Conservation (phyloP, 2,888 invertebrate species). For the Meiosimyza platycephala region DNA sequence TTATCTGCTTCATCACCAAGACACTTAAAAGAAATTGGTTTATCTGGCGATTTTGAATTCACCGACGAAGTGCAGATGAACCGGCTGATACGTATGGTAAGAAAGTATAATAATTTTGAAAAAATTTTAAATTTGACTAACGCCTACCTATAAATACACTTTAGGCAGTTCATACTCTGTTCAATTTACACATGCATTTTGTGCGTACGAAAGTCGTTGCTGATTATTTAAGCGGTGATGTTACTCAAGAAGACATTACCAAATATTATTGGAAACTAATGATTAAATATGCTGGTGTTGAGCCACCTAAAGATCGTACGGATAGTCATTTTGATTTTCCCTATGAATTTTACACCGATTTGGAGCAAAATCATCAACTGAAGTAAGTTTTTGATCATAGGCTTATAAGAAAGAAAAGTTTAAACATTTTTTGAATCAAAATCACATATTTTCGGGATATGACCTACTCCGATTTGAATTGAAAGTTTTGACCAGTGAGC, state of each 20-base stretch:
- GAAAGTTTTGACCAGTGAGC: too few species aligned
- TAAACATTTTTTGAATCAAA: too few species aligned
- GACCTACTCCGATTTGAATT: too few species aligned
- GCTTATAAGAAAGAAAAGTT: too few species aligned
- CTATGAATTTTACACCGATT: slow-evolving; percentile 73
- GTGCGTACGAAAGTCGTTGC: slow-evolving; percentile 76
- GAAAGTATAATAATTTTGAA: background rate
- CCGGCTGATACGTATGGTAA: slow-evolving; percentile 38
- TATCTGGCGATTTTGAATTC: background rate
- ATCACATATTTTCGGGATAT: too few species aligned
- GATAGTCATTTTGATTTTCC: slow-evolving; percentile 78
- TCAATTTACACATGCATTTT: slow-evolving; percentile 60
- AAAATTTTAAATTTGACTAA: too few species aligned
- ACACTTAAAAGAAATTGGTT: slow-evolving; percentile 33
- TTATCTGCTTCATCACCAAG: slow-evolving; percentile 39
- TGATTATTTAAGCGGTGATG: slow-evolving; percentile 73
- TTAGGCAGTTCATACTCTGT: slow-evolving; percentile 37
- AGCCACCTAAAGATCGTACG: slow-evolving; percentile 71
- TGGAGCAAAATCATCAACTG: slow-evolving; percentile 18
- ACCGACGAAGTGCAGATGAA: slow-evolving; percentile 30
- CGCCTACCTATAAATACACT: background rate
- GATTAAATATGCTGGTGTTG: slow-evolving; percentile 72
- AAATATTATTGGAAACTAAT: slow-evolving; percentile 74
- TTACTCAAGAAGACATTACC: slow-evolving; percentile 71
- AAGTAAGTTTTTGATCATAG: background rate